Percentiles rank a stretch among this genome's conserved stretches.
Evolutionary conservation across 2,888 invertebrate genomes (phyloP).

Genomic region (Thecocarcelia acutangulata): DNA sequence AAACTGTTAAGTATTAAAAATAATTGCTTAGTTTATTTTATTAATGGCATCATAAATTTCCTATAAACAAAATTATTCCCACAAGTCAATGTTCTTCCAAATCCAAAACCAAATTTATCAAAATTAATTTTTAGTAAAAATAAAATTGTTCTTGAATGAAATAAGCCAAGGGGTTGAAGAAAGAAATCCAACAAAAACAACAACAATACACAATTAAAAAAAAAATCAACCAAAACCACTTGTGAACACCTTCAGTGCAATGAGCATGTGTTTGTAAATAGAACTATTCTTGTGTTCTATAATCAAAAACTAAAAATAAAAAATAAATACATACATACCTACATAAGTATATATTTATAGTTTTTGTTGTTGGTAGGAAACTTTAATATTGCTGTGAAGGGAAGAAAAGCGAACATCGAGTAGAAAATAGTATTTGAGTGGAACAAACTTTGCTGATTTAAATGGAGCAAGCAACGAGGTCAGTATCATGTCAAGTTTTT

Average conservation of each 20-base stretch:
- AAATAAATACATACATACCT: no score
- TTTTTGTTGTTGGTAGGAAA: not conserved
- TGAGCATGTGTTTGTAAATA: not conserved
- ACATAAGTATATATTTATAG: not conserved
- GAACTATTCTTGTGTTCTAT: not conserved
- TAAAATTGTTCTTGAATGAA: constrained; percentile 23
- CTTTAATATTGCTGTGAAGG: not conserved
- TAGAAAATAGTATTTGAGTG: not conserved
- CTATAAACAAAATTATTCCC: not conserved
- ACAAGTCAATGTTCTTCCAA: constrained; percentile 18
- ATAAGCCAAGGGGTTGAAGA: constrained; percentile 38
- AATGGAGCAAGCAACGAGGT: not conserved
- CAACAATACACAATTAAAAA: constrained; percentile 1
- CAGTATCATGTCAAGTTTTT: constrained; percentile 11
- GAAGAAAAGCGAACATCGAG: not conserved
- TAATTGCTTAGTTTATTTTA: no score
- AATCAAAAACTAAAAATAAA: constrained; percentile 40
- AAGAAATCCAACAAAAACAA: not conserved
- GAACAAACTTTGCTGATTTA: not conserved
- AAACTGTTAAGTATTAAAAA: no score
- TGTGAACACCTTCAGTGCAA: constrained; percentile 39
- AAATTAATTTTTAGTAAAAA: not conserved
- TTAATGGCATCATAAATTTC: no score
- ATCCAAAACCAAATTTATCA: not conserved
- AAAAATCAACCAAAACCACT: constrained; percentile 25